Percentiles rank a stretch among this genome's conserved stretches.
phyloP scores from a whole-genome alignment of 37 sponge, comb jelly and placozoan genomes.

The Halichondria panicea region DNA sequence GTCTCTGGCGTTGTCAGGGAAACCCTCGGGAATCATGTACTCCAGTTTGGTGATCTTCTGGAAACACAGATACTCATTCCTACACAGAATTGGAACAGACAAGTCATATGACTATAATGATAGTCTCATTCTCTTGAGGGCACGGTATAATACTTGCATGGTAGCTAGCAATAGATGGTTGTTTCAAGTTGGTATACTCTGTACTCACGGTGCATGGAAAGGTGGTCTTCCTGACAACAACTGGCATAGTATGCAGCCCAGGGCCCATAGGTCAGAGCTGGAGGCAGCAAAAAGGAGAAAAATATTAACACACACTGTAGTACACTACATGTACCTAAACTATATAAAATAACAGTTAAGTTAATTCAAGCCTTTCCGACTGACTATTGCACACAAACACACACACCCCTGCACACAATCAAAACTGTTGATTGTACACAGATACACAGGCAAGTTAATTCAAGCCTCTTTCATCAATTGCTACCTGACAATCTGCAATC shows the following conservation, averaged over 20 bases:
- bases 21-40: slow-evolving; percentile 84
- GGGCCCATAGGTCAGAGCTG: slow-evolving; percentile 95
- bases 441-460: too few species aligned
- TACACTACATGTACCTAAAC: background rate
- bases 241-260: slow-evolving; percentile 94
- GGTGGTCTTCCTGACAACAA: slow-evolving; percentile 91
- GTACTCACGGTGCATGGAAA: slow-evolving; percentile 89
- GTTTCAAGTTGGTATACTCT: too few species aligned
- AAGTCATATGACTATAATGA: background rate
- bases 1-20: slow-evolving; percentile 76
- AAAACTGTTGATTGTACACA: too few species aligned
- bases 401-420: too few species aligned
- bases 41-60: slow-evolving; percentile 94
- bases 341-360: too few species aligned
- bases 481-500: too few species aligned
- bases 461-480: too few species aligned
- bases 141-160: background rate
- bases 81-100: slow-evolving; percentile 1
- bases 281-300: slow-evolving; percentile 8
- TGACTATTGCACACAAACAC: too few species aligned
- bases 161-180: background rate
- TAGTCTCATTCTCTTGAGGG: background rate
- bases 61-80: slow-evolving; percentile 95
- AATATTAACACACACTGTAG: slow-evolving; percentile 31
- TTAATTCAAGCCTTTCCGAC: background rate